Percentiles rank a stretch among this genome's conserved stretches.
These are phyloP conservation scores for Paraplagusia blochii DNA, from an alignment of 2,113 vertebrate species.

Conservation along the genomic window DNA sequence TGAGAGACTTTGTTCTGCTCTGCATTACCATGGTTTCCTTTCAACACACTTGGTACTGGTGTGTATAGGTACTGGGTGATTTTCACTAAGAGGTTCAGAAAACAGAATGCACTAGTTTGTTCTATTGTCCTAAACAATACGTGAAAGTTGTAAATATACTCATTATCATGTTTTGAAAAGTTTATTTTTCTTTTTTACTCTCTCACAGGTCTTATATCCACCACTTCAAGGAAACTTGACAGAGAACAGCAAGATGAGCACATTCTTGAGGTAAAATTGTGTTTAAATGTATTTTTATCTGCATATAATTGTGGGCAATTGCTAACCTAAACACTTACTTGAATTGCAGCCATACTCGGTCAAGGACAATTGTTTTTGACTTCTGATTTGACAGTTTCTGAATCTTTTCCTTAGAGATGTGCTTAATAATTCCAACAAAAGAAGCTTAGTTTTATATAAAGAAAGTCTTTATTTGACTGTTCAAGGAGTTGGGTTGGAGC, in stretches of 20 bases:
- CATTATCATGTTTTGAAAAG: not conserved
- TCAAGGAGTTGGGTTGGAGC: slow-evolving; percentile 45
- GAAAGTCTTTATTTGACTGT: slow-evolving; percentile 36
- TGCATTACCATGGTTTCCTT: too few species aligned
- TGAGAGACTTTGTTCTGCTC: too few species aligned
- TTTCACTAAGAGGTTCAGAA: too few species aligned
- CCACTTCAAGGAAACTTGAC: slow-evolving; percentile 93
- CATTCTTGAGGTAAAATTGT: slow-evolving; percentile 86
- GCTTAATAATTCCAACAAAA: slow-evolving; percentile 33
- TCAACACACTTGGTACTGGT: too few species aligned
- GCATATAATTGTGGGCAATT: not conserved
- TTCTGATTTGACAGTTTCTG: not conserved
- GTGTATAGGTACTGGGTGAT: too few species aligned
- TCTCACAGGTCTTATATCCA: slow-evolving; percentile 87
- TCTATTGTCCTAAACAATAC: too few species aligned
- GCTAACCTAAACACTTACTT: too few species aligned
- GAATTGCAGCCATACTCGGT: too few species aligned
- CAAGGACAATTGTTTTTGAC: slow-evolving; percentile 20
- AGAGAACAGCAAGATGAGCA: slow-evolving; percentile 94
- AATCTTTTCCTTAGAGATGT: slow-evolving; percentile 21
- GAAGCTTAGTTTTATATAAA: slow-evolving; percentile 22
- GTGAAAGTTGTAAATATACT: too few species aligned
- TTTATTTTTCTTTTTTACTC: not conserved
- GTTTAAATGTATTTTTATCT: slow-evolving; percentile 9
- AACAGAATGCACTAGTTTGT: too few species aligned